These are phyloP conservation scores for Ptilonorhynchus violaceus DNA, from an alignment of 2,113 vertebrate genomes.

Conservation along the genomic window DNA sequence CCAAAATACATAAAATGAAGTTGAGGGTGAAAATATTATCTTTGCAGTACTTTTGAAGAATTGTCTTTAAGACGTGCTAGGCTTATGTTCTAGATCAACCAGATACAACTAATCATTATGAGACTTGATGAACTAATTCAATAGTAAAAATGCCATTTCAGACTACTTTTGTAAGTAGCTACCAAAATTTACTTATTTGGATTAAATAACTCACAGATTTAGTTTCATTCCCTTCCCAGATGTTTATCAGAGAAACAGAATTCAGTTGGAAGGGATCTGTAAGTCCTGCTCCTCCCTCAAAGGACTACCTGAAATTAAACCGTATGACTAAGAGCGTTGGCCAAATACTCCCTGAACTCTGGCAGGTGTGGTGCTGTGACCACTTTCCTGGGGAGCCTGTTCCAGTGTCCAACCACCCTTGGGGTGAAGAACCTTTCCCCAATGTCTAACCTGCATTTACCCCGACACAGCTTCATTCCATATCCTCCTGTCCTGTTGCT, in stretches of 20 bases:
- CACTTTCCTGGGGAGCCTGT: background rate
- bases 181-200: background rate
- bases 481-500: accelerated
- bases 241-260: background rate
- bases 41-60: background rate
- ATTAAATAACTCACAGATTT: background rate
- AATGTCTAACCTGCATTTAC: background rate
- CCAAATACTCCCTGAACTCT: background rate
- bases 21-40: background rate
- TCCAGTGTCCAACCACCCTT: background rate
- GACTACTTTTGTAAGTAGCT: background rate
- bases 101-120: background rate
- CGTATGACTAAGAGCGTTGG: background rate
- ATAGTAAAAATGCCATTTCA: background rate
- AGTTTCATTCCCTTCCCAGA: background rate
- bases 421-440: background rate
- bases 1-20: background rate
- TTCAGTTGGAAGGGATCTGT: background rate
- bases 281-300: background rate
- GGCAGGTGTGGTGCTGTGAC: background rate
- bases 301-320: background rate
- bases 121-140: background rate
- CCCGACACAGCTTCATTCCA: background rate
- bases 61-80: background rate
- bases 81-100: background rate